Evolutionary conservation across 2,888 invertebrate species (phyloP).

Genomic region (Amphimallon solstitiale): DNA sequence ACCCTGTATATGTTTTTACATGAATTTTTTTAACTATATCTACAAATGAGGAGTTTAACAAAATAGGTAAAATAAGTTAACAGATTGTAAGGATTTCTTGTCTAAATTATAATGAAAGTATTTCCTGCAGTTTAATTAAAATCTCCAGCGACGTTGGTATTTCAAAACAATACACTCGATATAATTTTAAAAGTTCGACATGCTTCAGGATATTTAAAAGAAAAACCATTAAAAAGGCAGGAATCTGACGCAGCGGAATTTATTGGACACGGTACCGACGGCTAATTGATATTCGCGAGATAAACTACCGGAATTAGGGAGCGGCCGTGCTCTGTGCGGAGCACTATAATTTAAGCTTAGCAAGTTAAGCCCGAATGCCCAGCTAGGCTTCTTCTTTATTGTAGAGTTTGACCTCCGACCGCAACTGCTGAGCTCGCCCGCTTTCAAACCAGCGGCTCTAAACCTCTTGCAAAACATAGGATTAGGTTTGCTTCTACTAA

Average conservation of each 20-base stretch:
- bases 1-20: too few relatives aligned
- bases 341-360: slow-evolving; percentile 59
- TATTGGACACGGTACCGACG: slow-evolving; percentile 42
- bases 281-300: slow-evolving; percentile 56
- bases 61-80: too few relatives aligned
- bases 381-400: slow-evolving; percentile 57
- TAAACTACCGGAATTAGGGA: slow-evolving; percentile 52
- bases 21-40: too few relatives aligned
- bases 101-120: too few relatives aligned
- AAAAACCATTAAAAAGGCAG: slow-evolving; percentile 30
- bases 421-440: slow-evolving; percentile 56
- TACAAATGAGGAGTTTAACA: too few relatives aligned
- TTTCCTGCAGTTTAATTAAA: too few relatives aligned
- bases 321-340: slow-evolving; percentile 46
- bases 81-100: too few relatives aligned
- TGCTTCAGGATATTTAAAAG: background rate
- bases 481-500: slow-evolving; percentile 45
- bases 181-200: background rate
- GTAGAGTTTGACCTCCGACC: slow-evolving; percentile 57
- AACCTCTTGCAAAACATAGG: slow-evolving; percentile 52
- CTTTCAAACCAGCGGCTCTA: slow-evolving; percentile 44
- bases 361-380: slow-evolving; percentile 55
- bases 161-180: background rate
- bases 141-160: too few relatives aligned
- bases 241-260: slow-evolving; percentile 36